These are phyloP conservation scores for Shinisaurus crocodilurus DNA, from an alignment of 2,113 vertebrate genomes.

Conservation along the genomic window DNA sequence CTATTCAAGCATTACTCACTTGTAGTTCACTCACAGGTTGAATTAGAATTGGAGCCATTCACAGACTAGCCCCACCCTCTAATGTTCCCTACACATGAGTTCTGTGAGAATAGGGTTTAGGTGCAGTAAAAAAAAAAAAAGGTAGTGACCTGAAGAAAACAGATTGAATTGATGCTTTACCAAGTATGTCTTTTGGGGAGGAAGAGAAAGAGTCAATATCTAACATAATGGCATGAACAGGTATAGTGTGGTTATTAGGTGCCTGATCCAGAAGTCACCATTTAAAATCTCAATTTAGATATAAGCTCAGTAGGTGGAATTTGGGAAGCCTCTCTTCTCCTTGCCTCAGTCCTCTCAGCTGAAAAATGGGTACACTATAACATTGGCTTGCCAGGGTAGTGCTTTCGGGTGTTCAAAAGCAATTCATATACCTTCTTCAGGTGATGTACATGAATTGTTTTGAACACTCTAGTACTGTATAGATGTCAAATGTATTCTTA, in stretches of 20 bases:
- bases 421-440: not conserved
- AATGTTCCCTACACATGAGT: too few relatives aligned
- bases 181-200: not conserved
- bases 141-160: not conserved
- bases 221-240: not conserved
- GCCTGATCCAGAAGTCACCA: not conserved
- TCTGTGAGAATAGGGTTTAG: too few relatives aligned
- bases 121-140: not conserved
- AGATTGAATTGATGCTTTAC: too few relatives aligned
- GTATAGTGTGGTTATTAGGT: not conserved
- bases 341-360: not conserved
- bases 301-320: not conserved
- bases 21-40: too few relatives aligned
- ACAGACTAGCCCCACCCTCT: too few relatives aligned
- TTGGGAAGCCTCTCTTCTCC: not conserved
- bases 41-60: too few relatives aligned
- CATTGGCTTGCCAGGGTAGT: not conserved
- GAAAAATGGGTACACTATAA: not conserved
- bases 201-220: not conserved
- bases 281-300: not conserved
- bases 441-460: not conserved
- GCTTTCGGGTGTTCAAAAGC: not conserved
- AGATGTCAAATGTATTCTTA: not conserved
- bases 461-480: not conserved
- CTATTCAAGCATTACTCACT: too few relatives aligned